A percentile compares a stretch with the other conserved stretches of the same genome.
Conservation (phyloP, 2,797 vertebrate genomes). For the Botia almorhae region DNA sequence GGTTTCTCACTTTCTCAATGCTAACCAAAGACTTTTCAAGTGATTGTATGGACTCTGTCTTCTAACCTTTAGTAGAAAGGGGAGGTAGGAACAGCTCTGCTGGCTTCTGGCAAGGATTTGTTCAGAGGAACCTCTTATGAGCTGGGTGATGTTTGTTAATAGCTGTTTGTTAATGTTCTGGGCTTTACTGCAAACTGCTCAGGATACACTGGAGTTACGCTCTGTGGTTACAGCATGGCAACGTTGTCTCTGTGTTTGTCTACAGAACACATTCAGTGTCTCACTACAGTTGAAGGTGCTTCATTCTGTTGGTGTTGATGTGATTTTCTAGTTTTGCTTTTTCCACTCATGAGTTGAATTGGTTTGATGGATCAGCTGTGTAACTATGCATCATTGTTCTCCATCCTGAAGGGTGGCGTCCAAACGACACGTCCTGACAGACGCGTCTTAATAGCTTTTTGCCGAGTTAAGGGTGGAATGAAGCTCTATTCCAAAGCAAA, state of each 20-base stretch:
- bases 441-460: conserved; percentile 86
- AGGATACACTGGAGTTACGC: conserved; percentile 76
- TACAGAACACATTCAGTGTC: conserved; percentile 32
- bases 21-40: conserved; percentile 97
- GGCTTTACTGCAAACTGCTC: conserved; percentile 83
- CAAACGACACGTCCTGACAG: conserved; percentile 66
- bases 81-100: conserved; percentile 71
- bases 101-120: conserved; percentile 86
- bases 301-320: no score
- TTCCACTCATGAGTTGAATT: conserved; percentile 63
- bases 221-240: conserved; percentile 45
- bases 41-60: conserved; percentile 94
- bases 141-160: conserved; percentile 89
- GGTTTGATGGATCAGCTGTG: conserved; percentile 88
- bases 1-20: conserved; percentile 74
- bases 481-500: conserved; percentile 99
- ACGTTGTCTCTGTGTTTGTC: conserved; percentile 62
- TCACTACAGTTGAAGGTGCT: conserved; percentile 15
- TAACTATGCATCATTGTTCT: conserved; percentile 98
- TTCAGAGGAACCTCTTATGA: conserved; percentile 75
- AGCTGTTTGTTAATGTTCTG: conserved; percentile 86
- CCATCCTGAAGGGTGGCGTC: conserved; percentile 86
- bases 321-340: conserved; percentile 53
- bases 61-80: conserved; percentile 66
- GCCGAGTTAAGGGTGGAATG: conserved; percentile 84